Evolutionary conservation across 1,140 invertebrate species (phyloP).

Genomic region (Catajapyx aquilonaris): DNA sequence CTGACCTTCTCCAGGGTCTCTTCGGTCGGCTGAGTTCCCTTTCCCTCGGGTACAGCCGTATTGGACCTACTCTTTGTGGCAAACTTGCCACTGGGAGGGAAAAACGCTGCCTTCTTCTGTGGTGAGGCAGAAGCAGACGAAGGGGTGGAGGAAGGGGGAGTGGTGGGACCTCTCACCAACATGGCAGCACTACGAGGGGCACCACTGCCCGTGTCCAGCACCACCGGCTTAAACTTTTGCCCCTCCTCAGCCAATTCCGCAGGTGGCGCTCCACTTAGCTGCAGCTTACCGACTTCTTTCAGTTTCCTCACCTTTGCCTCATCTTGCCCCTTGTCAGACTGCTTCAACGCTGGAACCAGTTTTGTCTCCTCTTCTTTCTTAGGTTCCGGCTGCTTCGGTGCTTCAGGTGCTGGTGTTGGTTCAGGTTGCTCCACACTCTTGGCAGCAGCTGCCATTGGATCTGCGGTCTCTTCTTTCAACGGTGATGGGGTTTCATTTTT

Average conservation of each 20-base stretch:
- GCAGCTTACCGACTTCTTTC: conserved; percentile 5
- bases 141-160: conserved; percentile 5
- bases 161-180: conserved; percentile 10
- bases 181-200: conserved; percentile 10
- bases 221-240: conserved; percentile 9
- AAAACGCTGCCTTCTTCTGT: too few relatives aligned
- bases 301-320: conserved; percentile 10
- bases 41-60: too few relatives aligned
- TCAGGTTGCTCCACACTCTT: conserved; percentile 9
- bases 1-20: too few relatives aligned
- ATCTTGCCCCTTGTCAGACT: conserved; percentile 7
- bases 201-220: conserved; percentile 11
- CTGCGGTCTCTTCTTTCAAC: too few relatives aligned
- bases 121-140: conserved; percentile 2
- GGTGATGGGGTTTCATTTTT: too few relatives aligned
- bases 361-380: conserved; percentile 1
- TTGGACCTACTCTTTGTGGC: too few relatives aligned
- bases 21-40: too few relatives aligned
- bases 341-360: conserved; percentile 3
- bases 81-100: too few relatives aligned
- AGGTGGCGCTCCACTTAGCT: background rate
- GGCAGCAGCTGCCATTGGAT: conserved; percentile 4
- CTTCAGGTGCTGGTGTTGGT: conserved; percentile 2
- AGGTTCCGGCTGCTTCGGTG: background rate
- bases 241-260: background rate